These are phyloP conservation scores for Tangara arthus DNA, from an alignment of 2,797 vertebrate genomes.

Conservation along the genomic window DNA sequence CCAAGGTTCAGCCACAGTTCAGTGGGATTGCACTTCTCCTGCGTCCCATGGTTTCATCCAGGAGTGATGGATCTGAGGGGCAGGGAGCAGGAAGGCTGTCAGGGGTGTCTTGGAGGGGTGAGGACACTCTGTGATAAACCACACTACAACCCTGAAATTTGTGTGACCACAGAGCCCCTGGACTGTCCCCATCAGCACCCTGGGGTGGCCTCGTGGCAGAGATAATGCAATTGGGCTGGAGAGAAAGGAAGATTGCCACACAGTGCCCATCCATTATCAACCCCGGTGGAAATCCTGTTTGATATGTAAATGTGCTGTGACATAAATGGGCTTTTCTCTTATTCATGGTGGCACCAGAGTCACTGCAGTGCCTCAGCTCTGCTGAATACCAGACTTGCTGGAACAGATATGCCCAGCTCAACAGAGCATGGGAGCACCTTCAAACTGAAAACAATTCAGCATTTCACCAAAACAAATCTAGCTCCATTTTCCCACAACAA, in stretches of 20 bases:
- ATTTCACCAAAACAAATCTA: not conserved
- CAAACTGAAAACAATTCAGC: not conserved
- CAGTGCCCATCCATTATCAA: not conserved
- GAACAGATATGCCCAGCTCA: not conserved
- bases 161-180: not conserved
- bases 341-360: not conserved
- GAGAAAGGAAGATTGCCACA: not conserved
- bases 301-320: not conserved
- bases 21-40: not conserved
- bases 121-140: not conserved
- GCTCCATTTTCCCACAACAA: not conserved
- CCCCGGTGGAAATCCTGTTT: not conserved
- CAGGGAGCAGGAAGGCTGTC: not conserved
- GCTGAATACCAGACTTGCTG: not conserved
- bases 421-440: not conserved
- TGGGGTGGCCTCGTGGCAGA: not conserved
- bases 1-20: accelerated
- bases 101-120: not conserved
- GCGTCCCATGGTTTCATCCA: not conserved
- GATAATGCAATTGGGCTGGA: not conserved
- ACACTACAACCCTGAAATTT: accelerated
- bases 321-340: constrained; percentile 21
- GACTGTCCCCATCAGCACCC: not conserved
- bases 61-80: not conserved
- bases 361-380: not conserved